phyloP scores from a whole-genome alignment of 2,888 invertebrate species.

The Xestobium rufovillosum region DNA sequence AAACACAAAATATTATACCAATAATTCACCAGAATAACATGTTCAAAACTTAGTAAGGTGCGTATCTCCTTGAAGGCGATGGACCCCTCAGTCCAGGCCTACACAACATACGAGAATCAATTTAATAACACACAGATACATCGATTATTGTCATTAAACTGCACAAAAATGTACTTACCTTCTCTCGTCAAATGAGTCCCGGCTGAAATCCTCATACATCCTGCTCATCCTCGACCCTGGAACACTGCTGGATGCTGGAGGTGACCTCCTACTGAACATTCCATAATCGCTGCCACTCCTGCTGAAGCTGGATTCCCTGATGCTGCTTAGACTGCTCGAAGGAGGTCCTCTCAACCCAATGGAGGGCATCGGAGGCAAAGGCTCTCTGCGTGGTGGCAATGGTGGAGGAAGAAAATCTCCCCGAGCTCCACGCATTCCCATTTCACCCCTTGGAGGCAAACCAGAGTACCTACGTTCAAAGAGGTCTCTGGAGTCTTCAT shows the following conservation, averaged over 20 bases:
- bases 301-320: slow-evolving; percentile 57
- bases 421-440: slow-evolving; percentile 44
- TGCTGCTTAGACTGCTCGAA: slow-evolving; percentile 55
- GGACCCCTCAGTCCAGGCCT: slow-evolving; percentile 74
- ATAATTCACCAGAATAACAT: too few species aligned
- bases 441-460: slow-evolving; percentile 47
- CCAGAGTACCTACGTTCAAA: slow-evolving; percentile 72
- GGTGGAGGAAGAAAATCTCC: slow-evolving; percentile 68
- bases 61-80: slow-evolving; percentile 77
- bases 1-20: too few species aligned
- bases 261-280: slow-evolving; percentile 78
- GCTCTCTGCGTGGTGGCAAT: slow-evolving; percentile 62
- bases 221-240: slow-evolving; percentile 46
- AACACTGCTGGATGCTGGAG: slow-evolving; percentile 46
- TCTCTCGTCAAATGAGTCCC: slow-evolving; percentile 82
- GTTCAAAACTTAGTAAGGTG: slow-evolving; percentile 80
- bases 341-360: slow-evolving; percentile 49
- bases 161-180: slow-evolving; percentile 48
- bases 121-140: slow-evolving; percentile 5
- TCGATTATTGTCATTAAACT: background rate
- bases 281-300: slow-evolving; percentile 63
- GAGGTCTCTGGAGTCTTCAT: slow-evolving; percentile 70
- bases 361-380: slow-evolving; percentile 65
- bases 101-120: slow-evolving; percentile 38
- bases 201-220: slow-evolving; percentile 82